These are phyloP conservation scores for Herminia tarsipennalis DNA, from an alignment of 2,888 invertebrate species.

Conservation along the genomic window DNA sequence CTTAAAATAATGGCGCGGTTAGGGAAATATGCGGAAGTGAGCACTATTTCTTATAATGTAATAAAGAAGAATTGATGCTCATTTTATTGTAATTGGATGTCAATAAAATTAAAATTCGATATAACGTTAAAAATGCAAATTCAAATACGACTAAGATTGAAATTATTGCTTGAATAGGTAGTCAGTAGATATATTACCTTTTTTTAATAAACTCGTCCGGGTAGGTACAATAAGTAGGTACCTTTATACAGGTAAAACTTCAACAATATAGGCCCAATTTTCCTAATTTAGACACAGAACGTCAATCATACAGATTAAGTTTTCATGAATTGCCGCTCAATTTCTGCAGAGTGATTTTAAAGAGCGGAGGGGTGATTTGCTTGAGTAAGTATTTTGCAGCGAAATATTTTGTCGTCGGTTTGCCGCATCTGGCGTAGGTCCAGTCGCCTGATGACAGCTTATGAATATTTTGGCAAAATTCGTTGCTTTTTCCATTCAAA, in stretches of 20 bases:
- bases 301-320: slow-evolving; percentile 53
- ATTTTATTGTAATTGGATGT: slow-evolving; percentile 38
- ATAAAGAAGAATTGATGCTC: slow-evolving; percentile 38
- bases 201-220: too few relatives aligned
- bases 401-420: slow-evolving; percentile 81
- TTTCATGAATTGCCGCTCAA: slow-evolving; percentile 68
- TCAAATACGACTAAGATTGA: too few relatives aligned
- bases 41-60: slow-evolving; percentile 62
- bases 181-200: too few relatives aligned
- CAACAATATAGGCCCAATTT: background rate
- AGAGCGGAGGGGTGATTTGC: slow-evolving; percentile 75
- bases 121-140: slow-evolving; percentile 11
- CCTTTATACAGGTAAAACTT: background rate
- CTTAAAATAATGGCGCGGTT: slow-evolving; percentile 78
- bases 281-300: slow-evolving; percentile 20
- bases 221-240: background rate
- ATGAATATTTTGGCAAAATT: slow-evolving; percentile 84
- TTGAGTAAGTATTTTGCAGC: slow-evolving; percentile 80
- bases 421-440: slow-evolving; percentile 82
- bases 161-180: too few relatives aligned
- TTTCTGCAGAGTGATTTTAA: slow-evolving; percentile 79
- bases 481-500: slow-evolving; percentile 68
- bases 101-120: slow-evolving; percentile 31
- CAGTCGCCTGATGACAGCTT: slow-evolving; percentile 84
- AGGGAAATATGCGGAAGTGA: slow-evolving; percentile 75